A percentile compares a stretch with the other conserved stretches of the same genome.
phyloP scores from a whole-genome alignment of 2,888 invertebrate genomes.

The Gymnosoma rotundatum region DNA sequence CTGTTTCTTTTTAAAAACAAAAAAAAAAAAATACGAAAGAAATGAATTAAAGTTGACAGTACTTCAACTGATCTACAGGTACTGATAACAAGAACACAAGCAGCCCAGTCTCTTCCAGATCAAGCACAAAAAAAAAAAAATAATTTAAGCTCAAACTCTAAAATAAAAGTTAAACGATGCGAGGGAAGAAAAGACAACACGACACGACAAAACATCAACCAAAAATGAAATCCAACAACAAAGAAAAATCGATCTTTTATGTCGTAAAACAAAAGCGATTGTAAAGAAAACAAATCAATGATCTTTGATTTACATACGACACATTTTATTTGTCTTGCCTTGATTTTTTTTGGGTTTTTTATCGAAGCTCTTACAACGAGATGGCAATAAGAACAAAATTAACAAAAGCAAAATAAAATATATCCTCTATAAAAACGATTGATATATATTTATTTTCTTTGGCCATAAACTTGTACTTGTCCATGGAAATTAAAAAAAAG shows the following conservation, averaged over 20 bases:
- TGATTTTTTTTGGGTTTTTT: neutral
- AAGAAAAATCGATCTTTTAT: conserved; percentile 51
- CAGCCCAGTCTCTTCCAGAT: conserved; percentile 13
- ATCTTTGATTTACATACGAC: conserved; percentile 70
- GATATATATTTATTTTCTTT: conserved; percentile 39
- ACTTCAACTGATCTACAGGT: conserved; percentile 29
- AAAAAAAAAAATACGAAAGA: neutral
- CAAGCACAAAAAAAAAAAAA: neutral
- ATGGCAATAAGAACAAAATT: conserved; percentile 13
- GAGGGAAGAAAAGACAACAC: conserved; percentile 29
- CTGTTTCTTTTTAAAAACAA: neutral
- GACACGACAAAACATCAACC: neutral
- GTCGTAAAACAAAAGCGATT: conserved; percentile 37
- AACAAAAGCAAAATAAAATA: conserved; percentile 36
- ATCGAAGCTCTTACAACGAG: conserved; percentile 14
- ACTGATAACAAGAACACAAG: conserved; percentile 29
- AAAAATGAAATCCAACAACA: conserved; percentile 7
- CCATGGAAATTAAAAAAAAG: conserved; percentile 33
- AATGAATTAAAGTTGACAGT: conserved; percentile 19
- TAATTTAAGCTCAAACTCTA: conserved; percentile 21
- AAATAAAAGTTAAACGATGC: conserved; percentile 15
- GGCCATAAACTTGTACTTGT: conserved; percentile 60
- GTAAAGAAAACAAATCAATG: conserved; percentile 67
- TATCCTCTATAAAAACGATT: conserved; percentile 49
- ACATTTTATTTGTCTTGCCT: conserved; percentile 52